A percentile compares a stretch with the other conserved stretches of the same genome.
Evolutionary conservation across 2,888 invertebrate genomes (phyloP).

Genomic region (Microctonus brassicae): DNA sequence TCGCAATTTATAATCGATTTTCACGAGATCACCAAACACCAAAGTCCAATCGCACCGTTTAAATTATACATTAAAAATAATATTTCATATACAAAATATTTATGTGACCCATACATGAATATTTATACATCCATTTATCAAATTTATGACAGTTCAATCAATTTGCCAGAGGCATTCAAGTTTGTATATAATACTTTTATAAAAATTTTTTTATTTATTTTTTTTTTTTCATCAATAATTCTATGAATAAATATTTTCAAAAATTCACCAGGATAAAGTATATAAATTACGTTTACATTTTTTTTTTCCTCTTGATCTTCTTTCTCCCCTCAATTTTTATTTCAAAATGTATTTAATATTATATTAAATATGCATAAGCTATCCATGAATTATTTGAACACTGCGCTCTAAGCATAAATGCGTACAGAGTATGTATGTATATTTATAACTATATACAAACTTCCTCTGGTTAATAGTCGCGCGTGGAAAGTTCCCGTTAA

Average conservation of each 20-base stretch:
- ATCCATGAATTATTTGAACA: slow-evolving; percentile 35
- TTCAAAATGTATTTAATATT: neutral
- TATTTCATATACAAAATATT: neutral
- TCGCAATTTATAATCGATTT: slow-evolving; percentile 12
- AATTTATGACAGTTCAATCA: too few species aligned
- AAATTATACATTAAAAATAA: neutral
- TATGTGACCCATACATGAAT: too few species aligned
- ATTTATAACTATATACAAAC: slow-evolving; percentile 15
- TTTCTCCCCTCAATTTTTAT: neutral
- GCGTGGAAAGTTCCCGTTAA: slow-evolving; percentile 33
- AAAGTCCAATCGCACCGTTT: neutral
- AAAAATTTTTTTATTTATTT: too few species aligned
- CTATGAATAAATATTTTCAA: too few species aligned
- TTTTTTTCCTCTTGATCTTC: too few species aligned
- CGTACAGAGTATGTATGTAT: slow-evolving; percentile 2
- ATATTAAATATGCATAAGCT: neutral
- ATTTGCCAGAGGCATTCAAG: too few species aligned
- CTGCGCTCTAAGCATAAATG: neutral
- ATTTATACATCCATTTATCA: too few species aligned
- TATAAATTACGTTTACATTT: too few species aligned
- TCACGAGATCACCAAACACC: neutral
- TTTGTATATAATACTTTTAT: too few species aligned
- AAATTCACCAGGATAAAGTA: too few species aligned
- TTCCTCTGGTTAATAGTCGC: slow-evolving; percentile 22
- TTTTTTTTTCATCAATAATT: too few species aligned